These are phyloP conservation scores for Ostrea denselamellosa DNA, from an alignment of 1,140 invertebrate genomes.

Conservation along the genomic window DNA sequence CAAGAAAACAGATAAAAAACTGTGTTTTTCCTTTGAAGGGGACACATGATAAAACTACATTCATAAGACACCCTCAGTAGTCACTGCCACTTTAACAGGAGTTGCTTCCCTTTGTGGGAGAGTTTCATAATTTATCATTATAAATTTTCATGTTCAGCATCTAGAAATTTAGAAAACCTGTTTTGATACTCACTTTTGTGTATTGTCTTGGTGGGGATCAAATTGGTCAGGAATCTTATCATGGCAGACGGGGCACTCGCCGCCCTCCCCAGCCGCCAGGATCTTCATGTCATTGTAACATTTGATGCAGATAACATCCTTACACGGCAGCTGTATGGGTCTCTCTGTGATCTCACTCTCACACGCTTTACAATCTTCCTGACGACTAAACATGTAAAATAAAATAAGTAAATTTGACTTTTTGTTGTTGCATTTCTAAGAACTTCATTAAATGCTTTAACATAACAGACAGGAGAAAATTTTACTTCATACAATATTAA, in stretches of 20 bases:
- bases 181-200: constrained; percentile 38
- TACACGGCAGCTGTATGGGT: constrained; percentile 59
- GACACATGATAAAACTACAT: background rate
- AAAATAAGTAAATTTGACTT: too few species aligned
- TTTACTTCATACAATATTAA: too few species aligned
- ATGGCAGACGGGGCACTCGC: constrained; percentile 57
- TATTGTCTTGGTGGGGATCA: constrained; percentile 32
- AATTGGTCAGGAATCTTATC: constrained; percentile 53
- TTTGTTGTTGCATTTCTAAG: too few species aligned
- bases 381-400: background rate
- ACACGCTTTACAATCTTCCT: constrained; percentile 58
- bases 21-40: background rate
- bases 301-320: constrained; percentile 56
- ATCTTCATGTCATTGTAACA: constrained; percentile 57
- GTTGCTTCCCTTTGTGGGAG: too few species aligned
- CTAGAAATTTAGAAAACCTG: too few species aligned
- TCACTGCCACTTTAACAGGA: too few species aligned
- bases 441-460: too few species aligned
- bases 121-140: too few species aligned
- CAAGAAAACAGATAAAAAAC: background rate
- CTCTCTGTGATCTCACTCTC: constrained; percentile 53
- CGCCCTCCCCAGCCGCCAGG: background rate
- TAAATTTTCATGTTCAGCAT: too few species aligned
- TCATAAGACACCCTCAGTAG: too few species aligned
- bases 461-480: too few species aligned